Evolutionary conservation across 2,888 invertebrate genomes (phyloP).

Genomic region (Eupithecia subumbrata): DNA sequence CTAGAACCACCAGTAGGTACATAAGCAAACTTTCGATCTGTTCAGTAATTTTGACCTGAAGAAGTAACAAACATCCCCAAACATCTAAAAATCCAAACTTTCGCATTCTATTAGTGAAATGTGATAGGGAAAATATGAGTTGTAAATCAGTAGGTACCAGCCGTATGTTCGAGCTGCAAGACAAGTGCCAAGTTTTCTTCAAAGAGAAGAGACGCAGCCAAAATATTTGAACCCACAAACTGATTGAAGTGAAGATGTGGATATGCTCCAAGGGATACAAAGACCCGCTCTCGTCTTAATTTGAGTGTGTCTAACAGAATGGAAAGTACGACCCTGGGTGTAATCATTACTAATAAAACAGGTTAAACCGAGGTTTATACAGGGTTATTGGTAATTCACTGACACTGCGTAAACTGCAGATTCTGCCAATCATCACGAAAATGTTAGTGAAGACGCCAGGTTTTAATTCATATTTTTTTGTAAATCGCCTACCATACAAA

Average conservation of each 20-base stretch:
- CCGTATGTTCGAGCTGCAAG: background rate
- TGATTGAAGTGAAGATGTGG: conserved; percentile 25
- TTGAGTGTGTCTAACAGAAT: conserved; percentile 35
- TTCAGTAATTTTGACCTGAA: too few species aligned
- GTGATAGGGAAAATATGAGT: background rate
- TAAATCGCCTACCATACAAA: too few species aligned
- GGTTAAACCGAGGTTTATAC: background rate
- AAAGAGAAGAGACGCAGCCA: conserved; percentile 3
- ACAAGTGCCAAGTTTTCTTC: background rate
- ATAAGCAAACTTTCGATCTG: too few species aligned
- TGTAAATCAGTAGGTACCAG: background rate
- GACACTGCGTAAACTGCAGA: too few species aligned
- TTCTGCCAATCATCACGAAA: too few species aligned
- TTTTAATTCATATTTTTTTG: too few species aligned
- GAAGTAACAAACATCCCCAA: too few species aligned
- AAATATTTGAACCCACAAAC: conserved; percentile 10
- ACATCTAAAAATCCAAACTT: too few species aligned
- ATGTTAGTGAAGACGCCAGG: too few species aligned
- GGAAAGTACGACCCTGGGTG: conserved; percentile 35
- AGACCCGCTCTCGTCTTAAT: conserved; percentile 39
- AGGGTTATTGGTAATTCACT: too few species aligned
- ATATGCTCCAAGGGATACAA: conserved; percentile 30
- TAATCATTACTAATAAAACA: background rate
- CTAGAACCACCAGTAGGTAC: too few species aligned
- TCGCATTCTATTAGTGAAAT: too few species aligned